Evolutionary conservation across 2,113 vertebrate genomes (phyloP), one percentile per base, ranked within the genome.

Genomic region (Seriola dumerili): DNA sequence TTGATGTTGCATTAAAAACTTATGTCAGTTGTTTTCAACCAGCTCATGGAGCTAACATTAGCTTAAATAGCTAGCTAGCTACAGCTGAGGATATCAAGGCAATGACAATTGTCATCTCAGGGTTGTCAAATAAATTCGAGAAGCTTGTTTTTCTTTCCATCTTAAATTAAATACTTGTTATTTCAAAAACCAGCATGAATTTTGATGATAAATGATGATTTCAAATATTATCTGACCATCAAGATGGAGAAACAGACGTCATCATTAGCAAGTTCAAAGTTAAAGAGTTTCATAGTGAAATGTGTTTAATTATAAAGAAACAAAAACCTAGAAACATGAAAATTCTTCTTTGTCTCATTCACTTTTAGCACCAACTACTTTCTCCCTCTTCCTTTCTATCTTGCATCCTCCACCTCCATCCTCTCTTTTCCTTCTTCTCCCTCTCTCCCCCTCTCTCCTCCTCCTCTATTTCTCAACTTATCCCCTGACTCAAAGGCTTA

Each of bases 401-500:
- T 61, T 25, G 21, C 62, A 38, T n/a, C 8, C n/a, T 48, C 29
- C 6, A 7, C 19, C 57, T 57, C 32, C 10, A 32, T 38, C 23
- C 12, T 19, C 8, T 13, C 14, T 23, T 12, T 23, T n/a, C 10
- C 23, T 42, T 9, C 6, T 16, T 38, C 23, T 17, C 21, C 21
- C 16, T 61, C 14, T 59, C 59, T 3, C 68, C 23, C 8, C 10
- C 38, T 21, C 14, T 21, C 29, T 12, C 2, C 38, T 48, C 7
- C 65, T 55, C 40, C 42, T 52, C 13, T n/a, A 8, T 83, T 84
- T 76, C 81, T 81, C 7, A 16, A 72, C 34, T 88, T 84, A 80
- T 65, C 88, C 54, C 44, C 46, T 3, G 0, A 81, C 54, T 81
- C 46, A 79, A 54, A 34, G 85, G 74, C 5, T 86, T 86, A 85